A percentile compares a stretch with the other conserved stretches of the same genome.
These are phyloP conservation scores for Boleophthalmus pectinirostris DNA, from an alignment of 2,113 vertebrate species.

Conservation along the genomic window DNA sequence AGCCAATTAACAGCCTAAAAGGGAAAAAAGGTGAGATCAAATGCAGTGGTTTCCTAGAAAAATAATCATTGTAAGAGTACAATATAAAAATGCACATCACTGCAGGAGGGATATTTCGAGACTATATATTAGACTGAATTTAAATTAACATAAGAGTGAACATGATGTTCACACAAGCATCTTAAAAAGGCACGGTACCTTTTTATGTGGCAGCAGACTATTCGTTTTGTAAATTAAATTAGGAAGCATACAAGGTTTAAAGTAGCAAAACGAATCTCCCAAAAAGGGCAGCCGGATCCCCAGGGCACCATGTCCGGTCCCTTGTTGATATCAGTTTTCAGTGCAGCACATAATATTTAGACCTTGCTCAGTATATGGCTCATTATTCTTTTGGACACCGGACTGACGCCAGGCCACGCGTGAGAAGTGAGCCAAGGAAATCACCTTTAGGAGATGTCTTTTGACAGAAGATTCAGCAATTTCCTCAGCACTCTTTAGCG, in stretches of 20 bases:
- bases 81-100: too few relatives aligned
- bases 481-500: conserved; percentile 81
- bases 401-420: conserved; percentile 77
- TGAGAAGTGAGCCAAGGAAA: conserved; percentile 77
- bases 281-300: conserved; percentile 54
- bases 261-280: conserved; percentile 58
- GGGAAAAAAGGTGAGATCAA: conserved; percentile 34
- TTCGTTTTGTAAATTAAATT: conserved; percentile 58
- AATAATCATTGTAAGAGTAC: conserved; percentile 72
- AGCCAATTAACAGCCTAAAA: conserved; percentile 16
- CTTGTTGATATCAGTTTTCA: conserved; percentile 64
- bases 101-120: too few relatives aligned
- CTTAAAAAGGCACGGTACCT: not conserved
- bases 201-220: conserved; percentile 18
- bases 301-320: conserved; percentile 56
- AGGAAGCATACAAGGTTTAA: conserved; percentile 56
- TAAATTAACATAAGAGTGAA: not conserved
- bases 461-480: conserved; percentile 76
- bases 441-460: conserved; percentile 69
- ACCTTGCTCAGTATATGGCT: conserved; percentile 53
- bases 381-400: conserved; percentile 65
- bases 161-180: not conserved
- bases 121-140: too few relatives aligned
- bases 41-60: conserved; percentile 69
- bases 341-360: conserved; percentile 43